Base-by-base conservation (phyloP, 2,797 vertebrate genomes). In the Ambastaia sidthimunki region DNA sequence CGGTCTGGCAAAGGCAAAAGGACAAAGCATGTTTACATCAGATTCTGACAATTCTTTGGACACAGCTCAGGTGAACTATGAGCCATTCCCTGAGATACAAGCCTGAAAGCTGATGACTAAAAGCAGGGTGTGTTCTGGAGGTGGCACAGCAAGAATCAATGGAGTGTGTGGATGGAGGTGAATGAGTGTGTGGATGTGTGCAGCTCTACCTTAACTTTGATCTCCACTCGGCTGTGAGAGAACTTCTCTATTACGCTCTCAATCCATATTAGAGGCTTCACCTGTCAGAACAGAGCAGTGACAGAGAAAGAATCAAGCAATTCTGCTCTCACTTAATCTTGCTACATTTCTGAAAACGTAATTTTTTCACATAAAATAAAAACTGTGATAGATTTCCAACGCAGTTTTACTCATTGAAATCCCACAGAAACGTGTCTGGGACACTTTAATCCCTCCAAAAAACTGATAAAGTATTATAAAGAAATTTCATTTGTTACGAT, bases 251-350 rank as follows among this genome's bases (percentile, higher is more conserved):
- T 95, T 87, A 93, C 89, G 34, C 94, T 94, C 90, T 95, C 94
- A 18, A 95, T 95, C 94, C 94, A 95, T 86, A 95, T 93, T 52
- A 95, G 93, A 71, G 94, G 94, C 89, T 95, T 95, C 85, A 95
- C 91, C 94, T 95, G 91, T 83, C 78, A 74, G 34, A 55, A 55
- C 23, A 76, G 69, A 81, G 44, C 4, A 78, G 59, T 73, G 76
- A 80, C 57, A 76, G 83, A 78, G n/a, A 78, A 59, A 69, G 7
- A 78, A 44, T 10, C n/a, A 6, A 79, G 47, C 13, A 3, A 48
- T 55, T 13, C 52, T 41, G 28, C n/a, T 78, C 68, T 15, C 48
- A 65, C 19, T 65, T 19, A 59, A 71, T 63, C 69, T 44, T 62
- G 76, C 1, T 16, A 23, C 34, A 37, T 37, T 37, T 37, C 28